A percentile compares a stretch with the other conserved stretches of the same genome.
phyloP scores from a whole-genome alignment of 2,797 vertebrate species.

The Gambelia wislizenii region DNA sequence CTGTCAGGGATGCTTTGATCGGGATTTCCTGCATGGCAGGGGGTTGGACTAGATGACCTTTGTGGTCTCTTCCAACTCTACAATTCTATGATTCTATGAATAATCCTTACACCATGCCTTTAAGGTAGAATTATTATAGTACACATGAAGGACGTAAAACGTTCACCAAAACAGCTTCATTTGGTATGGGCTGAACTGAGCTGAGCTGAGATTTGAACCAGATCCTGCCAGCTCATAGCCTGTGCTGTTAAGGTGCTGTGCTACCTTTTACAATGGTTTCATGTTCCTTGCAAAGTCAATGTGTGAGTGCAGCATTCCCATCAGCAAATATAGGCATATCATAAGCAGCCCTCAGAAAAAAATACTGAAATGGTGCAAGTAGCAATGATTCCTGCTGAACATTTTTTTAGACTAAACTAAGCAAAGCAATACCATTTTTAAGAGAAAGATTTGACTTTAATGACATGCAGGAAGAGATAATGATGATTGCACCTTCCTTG shows the following conservation, averaged over 20 bases:
- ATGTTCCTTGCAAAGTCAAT: not conserved
- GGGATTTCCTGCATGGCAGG: no score
- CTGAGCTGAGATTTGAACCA: not conserved
- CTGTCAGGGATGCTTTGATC: no score
- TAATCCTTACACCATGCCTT: not conserved
- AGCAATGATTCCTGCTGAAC: conserved; percentile 13
- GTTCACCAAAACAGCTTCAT: not conserved
- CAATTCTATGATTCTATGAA: no score
- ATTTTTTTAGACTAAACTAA: conserved; percentile 39
- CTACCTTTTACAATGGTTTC: not conserved
- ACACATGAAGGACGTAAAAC: not conserved
- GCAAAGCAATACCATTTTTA: conserved; percentile 56
- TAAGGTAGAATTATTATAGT: not conserved
- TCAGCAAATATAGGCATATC: not conserved
- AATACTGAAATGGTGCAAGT: not conserved
- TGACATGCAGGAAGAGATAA: conserved; percentile 56
- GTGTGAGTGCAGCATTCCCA: not conserved
- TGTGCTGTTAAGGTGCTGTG: not conserved
- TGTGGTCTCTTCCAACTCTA: no score
- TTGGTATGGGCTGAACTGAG: not conserved
- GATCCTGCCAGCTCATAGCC: no score
- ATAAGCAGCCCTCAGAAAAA: conserved; percentile 8
- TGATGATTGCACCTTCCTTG: conserved; percentile 62
- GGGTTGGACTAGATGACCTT: no score
- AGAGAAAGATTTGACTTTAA: conserved; percentile 62